phyloP scores from a whole-genome alignment of 2,797 vertebrate genomes.

The Sebastes matsubarae region DNA sequence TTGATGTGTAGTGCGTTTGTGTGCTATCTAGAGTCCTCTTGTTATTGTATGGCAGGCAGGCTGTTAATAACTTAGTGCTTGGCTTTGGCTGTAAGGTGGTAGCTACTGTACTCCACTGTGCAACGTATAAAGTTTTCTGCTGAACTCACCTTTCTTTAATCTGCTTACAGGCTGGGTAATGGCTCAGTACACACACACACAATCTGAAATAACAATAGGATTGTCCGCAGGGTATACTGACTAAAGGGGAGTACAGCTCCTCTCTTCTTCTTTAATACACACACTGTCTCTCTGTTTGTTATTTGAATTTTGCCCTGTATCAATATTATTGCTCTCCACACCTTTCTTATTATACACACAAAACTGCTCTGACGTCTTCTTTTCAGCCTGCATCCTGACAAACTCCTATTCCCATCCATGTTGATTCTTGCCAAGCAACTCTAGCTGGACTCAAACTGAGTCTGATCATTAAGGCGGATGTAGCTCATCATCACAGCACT shows the following conservation, averaged over 20 bases:
- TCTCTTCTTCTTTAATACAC: constrained; percentile 9
- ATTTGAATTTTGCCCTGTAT: neutral
- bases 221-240: constrained; percentile 11
- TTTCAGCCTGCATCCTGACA: constrained; percentile 10
- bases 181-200: constrained; percentile 28
- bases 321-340: neutral
- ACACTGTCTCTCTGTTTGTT: neutral
- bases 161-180: constrained; percentile 62
- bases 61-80: constrained; percentile 11
- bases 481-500: constrained; percentile 21
- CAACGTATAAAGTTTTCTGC: constrained; percentile 60
- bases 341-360: neutral
- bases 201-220: constrained; percentile 23
- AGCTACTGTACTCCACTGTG: constrained; percentile 14
- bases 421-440: constrained; percentile 32
- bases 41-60: neutral
- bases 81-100: constrained; percentile 24
- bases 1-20: neutral
- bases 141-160: constrained; percentile 71
- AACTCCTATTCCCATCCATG: neutral
- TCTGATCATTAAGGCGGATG: constrained; percentile 46
- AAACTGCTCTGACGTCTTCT: neutral
- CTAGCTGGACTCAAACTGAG: constrained; percentile 24
- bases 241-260: constrained; percentile 1
- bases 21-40: neutral